A percentile compares a stretch with the other conserved stretches of the same genome.
These are phyloP conservation scores for Phasianus colchicus DNA, from an alignment of 2,113 vertebrate genomes.

Conservation along the genomic window DNA sequence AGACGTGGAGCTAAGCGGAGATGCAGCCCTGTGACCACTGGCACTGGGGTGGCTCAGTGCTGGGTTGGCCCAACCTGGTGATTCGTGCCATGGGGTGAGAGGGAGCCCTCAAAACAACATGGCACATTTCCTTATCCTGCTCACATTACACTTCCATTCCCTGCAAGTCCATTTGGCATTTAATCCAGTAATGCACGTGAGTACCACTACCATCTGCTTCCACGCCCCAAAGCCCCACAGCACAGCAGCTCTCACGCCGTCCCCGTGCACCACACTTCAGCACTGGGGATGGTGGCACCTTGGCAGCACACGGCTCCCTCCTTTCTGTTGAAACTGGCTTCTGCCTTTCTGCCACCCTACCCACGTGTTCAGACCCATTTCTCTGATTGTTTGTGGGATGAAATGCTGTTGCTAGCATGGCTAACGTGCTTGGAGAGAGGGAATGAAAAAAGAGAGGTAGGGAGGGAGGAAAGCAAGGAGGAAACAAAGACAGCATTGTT, in stretches of 20 bases:
- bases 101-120: background rate
- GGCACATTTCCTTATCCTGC: background rate
- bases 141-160: background rate
- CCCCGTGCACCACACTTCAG: background rate
- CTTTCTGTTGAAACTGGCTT: background rate
- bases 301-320: background rate
- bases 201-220: background rate
- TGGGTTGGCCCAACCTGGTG: background rate
- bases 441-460: background rate
- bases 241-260: background rate
- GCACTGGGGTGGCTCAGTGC: background rate
- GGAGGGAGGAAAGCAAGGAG: constrained; percentile 6
- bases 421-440: constrained; percentile 37
- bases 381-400: constrained; percentile 49
- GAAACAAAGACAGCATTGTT: constrained; percentile 74
- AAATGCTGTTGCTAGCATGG: constrained; percentile 45
- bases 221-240: background rate
- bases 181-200: background rate
- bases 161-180: background rate
- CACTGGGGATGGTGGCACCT: background rate
- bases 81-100: background rate
- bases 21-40: background rate
- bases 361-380: background rate
- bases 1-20: background rate
- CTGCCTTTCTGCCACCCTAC: background rate